A percentile compares a stretch with the other conserved stretches of the same genome.
phyloP scores from a whole-genome alignment of 2,797 vertebrate genomes.

The Sebastes ruberrimus region DNA sequence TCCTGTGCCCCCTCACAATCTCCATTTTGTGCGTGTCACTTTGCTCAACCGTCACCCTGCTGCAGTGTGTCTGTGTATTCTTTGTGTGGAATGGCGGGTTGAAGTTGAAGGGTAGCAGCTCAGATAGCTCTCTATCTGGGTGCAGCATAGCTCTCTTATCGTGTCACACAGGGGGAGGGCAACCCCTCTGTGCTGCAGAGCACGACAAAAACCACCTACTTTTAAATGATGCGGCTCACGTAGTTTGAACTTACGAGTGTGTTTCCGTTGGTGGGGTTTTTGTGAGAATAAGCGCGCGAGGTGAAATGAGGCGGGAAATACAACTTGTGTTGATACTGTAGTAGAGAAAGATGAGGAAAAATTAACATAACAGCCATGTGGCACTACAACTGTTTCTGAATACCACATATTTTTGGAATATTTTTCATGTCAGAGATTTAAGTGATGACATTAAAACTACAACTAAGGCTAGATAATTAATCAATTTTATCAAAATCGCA shows the following conservation, averaged over 20 bases:
- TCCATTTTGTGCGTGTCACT: conserved; percentile 70
- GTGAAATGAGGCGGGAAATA: conserved; percentile 1
- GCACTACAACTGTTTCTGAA: neutral
- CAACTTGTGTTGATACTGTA: neutral
- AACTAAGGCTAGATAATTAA: neutral
- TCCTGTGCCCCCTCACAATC: conserved; percentile 1
- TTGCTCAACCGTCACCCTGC: conserved; percentile 46
- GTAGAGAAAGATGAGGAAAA: neutral
- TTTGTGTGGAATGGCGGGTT: conserved; percentile 73
- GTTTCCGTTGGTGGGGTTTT: neutral
- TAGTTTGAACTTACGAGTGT: conserved; percentile 1
- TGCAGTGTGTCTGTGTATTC: conserved; percentile 50
- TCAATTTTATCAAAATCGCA: accelerated
- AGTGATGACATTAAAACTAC: neutral
- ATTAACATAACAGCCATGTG: neutral
- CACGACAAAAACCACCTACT: conserved; percentile 47
- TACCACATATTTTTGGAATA: neutral
- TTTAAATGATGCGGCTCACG: conserved; percentile 50
- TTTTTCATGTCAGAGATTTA: neutral
- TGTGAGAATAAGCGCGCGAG: neutral
- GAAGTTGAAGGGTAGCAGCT: conserved; percentile 73
- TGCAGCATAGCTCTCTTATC: conserved; percentile 82
- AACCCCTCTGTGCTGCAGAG: conserved; percentile 56
- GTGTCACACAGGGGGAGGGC: conserved; percentile 53
- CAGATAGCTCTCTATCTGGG: conserved; percentile 85